Evolutionary conservation across 1,140 invertebrate genomes (phyloP), one percentile per base, ranked within the genome.

Genomic region (Drosophila aff.): DNA sequence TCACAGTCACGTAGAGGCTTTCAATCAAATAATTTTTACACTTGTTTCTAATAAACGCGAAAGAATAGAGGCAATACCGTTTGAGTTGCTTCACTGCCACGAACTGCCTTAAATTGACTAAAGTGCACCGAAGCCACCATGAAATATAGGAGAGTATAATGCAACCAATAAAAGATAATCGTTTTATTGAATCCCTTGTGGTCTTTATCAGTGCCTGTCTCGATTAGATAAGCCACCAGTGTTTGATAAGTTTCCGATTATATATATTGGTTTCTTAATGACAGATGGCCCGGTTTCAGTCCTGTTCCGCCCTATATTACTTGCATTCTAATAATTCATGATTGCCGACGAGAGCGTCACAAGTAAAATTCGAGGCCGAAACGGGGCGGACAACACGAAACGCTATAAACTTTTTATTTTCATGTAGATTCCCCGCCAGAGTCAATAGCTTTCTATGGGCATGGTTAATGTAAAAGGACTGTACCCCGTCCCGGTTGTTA

Each of bases 361-460:
- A 31, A 59, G 26, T 38, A 52, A 31, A 44, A 49, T 52, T 44
- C 49, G 69, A 65, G 63, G 69, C 61, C 63, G 62, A 65, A 71
- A 67, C 61, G 58, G 6, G 15, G 46, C 44, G 60, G 44, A 18
- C 21, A 44, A 49, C 74, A 67, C 63, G 67, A 46, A 76, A 53
- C 40, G 41, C 33, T 79, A 83, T 87, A 76, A 82, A 78, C 79
- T 72, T 68, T 79, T 79, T 79, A 86, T 82, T 82, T 82, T 82
- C 66, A 82, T 86, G 83, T 72, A 79, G 79, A 86, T 82, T 74
- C 52, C 44, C 33, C 18, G 61, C 59, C 60, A 40, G n/a, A 77
- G 64, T 78, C 50, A 78, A 78, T 61, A 57, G 57, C 44, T 26
- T 43, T 21, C 31, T n/a, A 31, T 23, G 59, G 71, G 60, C 67